Percentiles rank a stretch among this genome's conserved stretches.
Conservation (phyloP, 2,888 invertebrate genomes). For the Heliconius ethilla region DNA sequence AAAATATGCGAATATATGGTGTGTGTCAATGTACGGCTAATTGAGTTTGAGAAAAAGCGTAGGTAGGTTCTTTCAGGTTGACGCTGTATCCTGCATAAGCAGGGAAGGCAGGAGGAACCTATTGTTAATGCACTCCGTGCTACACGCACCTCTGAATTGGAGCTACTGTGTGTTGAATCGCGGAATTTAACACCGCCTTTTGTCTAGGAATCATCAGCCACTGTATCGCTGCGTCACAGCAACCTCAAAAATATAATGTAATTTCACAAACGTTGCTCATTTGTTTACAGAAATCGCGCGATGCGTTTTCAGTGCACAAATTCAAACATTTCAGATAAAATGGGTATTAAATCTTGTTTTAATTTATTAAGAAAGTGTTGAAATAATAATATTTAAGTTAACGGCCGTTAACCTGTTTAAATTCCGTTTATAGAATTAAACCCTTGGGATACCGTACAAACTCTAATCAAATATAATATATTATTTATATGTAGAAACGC, state of each 20-base stretch:
- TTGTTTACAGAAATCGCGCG: constrained; percentile 19
- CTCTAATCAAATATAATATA: neutral
- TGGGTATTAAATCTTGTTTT: constrained; percentile 12
- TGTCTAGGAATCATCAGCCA: neutral
- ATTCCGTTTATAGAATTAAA: neutral
- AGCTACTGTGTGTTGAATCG: neutral
- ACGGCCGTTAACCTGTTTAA: neutral
- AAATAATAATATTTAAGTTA: neutral
- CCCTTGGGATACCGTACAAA: neutral
- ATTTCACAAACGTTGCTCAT: neutral
- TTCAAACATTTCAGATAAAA: neutral
- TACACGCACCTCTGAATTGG: neutral
- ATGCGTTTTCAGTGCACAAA: constrained; percentile 5
- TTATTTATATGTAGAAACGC: too few relatives aligned
- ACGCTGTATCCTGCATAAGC: neutral
- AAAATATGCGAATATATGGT: neutral
- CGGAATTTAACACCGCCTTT: neutral
- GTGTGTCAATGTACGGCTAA: neutral
- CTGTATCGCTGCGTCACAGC: too few relatives aligned
- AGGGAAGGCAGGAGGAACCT: neutral
- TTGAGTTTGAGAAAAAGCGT: neutral
- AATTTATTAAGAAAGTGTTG: constrained; percentile 12
- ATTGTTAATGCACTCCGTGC: neutral
- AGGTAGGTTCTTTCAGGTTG: neutral
- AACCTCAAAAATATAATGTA: neutral